phyloP scores from a whole-genome alignment of 1,140 invertebrate species.

The Drosophila pseudoobscura region DNA sequence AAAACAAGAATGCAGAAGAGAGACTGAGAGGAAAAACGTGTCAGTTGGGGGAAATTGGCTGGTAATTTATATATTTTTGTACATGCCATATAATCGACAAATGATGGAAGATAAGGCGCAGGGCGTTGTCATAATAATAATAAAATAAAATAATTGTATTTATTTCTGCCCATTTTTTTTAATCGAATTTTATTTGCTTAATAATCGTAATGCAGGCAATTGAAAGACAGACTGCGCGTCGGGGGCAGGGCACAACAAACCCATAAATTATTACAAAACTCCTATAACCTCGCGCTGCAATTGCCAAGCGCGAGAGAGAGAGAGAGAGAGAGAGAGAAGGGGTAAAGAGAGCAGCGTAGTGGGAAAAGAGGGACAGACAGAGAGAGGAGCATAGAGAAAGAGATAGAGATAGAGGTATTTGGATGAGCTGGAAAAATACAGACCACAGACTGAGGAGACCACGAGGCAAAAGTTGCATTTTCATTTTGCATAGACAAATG shows the following conservation, averaged over 20 bases:
- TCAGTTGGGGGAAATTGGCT: slow-evolving; percentile 9
- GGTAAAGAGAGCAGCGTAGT: slow-evolving; percentile 13
- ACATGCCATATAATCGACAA: slow-evolving; percentile 11
- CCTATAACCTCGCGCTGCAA: slow-evolving; percentile 59
- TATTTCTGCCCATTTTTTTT: too few relatives aligned
- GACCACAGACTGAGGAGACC: not conserved
- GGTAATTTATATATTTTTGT: slow-evolving; percentile 14
- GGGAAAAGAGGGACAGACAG: not conserved
- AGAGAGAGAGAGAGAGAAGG: slow-evolving; percentile 10
- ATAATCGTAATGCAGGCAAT: slow-evolving; percentile 29
- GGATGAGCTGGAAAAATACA: not conserved
- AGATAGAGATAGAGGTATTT: slow-evolving; percentile 16
- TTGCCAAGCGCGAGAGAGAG: slow-evolving; percentile 38
- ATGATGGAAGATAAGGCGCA: not conserved
- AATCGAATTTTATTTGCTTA: not conserved
- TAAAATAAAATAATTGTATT: slow-evolving; percentile 16
- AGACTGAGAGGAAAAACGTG: slow-evolving; percentile 12
- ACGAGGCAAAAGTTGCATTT: slow-evolving; percentile 38
- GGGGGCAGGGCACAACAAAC: slow-evolving; percentile 36
- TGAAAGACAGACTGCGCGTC: slow-evolving; percentile 11
- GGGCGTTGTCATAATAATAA: not conserved
- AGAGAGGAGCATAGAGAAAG: not conserved
- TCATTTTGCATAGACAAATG: slow-evolving; percentile 16
- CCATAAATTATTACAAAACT: slow-evolving; percentile 60
- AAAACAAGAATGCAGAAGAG: slow-evolving; percentile 30